These are phyloP conservation scores for Notiomystis cincta DNA, from an alignment of 2,113 vertebrate genomes.

Conservation along the genomic window DNA sequence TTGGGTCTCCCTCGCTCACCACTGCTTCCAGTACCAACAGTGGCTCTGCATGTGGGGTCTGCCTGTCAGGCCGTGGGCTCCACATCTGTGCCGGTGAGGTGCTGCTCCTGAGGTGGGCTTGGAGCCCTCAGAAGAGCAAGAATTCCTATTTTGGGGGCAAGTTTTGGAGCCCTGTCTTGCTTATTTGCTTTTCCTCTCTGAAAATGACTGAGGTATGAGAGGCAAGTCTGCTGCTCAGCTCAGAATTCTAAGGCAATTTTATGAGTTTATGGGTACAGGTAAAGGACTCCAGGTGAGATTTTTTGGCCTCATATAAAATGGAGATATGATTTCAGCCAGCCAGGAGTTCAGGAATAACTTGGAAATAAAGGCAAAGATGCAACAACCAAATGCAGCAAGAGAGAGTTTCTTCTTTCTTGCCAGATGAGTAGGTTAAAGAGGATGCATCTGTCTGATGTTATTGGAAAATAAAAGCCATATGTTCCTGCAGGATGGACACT, in stretches of 20 bases:
- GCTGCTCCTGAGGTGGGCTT: background rate
- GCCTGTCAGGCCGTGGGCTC: background rate
- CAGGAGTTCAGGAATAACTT: no score
- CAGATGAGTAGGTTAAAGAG: background rate
- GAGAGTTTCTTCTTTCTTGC: background rate
- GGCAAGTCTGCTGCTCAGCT: background rate
- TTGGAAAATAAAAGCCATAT: accelerated
- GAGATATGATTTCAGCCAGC: background rate
- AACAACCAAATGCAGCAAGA: background rate
- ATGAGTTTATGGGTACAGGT: background rate
- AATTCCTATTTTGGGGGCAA: background rate
- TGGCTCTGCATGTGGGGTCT: background rate
- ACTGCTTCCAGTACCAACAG: constrained; percentile 60
- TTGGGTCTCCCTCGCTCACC: constrained; percentile 71
- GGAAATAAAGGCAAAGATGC: background rate
- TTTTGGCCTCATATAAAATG: background rate
- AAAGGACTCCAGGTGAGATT: background rate
- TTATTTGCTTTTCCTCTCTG: background rate
- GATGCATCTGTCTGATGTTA: background rate
- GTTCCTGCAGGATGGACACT: background rate
- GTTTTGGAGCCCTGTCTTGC: background rate
- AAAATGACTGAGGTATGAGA: background rate
- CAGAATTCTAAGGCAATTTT: background rate
- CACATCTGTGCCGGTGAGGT: background rate
- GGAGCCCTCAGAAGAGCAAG: background rate